Percentiles rank a stretch among this genome's conserved stretches.
Conservation (phyloP, 2,113 vertebrate species). For the Callocephalon fimbriatum region DNA sequence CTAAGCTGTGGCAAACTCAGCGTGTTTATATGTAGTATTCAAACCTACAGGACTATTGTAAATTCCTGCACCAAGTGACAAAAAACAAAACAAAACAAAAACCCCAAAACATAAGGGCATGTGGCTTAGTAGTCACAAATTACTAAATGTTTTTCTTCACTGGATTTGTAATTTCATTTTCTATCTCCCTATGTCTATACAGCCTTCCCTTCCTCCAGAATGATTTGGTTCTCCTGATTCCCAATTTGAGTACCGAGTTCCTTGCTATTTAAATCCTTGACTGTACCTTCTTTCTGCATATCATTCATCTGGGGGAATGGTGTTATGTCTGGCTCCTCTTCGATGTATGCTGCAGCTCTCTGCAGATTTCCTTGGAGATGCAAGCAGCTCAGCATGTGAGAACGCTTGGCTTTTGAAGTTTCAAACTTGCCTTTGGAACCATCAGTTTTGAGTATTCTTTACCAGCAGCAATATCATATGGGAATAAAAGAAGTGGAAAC, state of each 20-base stretch:
- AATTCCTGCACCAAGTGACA: background rate
- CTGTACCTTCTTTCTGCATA: background rate
- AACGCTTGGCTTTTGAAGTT: background rate
- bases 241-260: background rate
- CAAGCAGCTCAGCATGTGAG: background rate
- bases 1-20: background rate
- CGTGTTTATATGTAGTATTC: background rate
- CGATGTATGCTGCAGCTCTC: background rate
- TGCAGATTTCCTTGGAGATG: background rate
- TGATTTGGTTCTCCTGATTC: background rate
- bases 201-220: background rate
- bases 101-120: background rate
- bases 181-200: background rate
- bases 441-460: background rate
- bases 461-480: background rate
- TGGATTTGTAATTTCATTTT: background rate
- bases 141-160: background rate
- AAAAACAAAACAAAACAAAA: background rate
- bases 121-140: background rate
- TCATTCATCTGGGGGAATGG: background rate
- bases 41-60: background rate
- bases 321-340: background rate
- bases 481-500: slow-evolving; percentile 6
- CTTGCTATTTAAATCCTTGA: background rate
- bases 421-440: background rate